These are phyloP conservation scores for Arrhopalites spinosus DNA, from an alignment of 2,888 invertebrate genomes.

Conservation along the genomic window DNA sequence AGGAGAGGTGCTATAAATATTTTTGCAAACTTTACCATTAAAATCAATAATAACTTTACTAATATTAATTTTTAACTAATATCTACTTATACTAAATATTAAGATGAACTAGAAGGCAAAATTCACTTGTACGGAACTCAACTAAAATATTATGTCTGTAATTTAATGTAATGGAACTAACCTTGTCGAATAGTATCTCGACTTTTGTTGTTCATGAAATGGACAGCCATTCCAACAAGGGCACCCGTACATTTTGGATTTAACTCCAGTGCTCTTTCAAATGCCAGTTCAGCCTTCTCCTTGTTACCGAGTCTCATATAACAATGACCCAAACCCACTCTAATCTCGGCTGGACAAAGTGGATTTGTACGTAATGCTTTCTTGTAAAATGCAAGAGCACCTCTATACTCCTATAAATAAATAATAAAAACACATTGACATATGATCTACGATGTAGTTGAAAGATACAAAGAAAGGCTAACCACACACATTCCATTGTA, in stretches of 20 bases:
- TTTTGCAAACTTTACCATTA: too few species aligned
- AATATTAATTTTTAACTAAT: too few species aligned
- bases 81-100: too few species aligned
- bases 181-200: slow-evolving; percentile 89
- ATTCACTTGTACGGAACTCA: too few species aligned
- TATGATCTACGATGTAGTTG: background rate
- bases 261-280: slow-evolving; percentile 90
- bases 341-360: slow-evolving; percentile 92
- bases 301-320: slow-evolving; percentile 94
- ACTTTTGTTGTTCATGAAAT: slow-evolving; percentile 90
- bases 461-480: too few species aligned
- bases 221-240: slow-evolving; percentile 89
- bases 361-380: slow-evolving; percentile 96
- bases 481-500: background rate
- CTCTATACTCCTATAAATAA: slow-evolving; percentile 73
- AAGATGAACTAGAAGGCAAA: too few species aligned
- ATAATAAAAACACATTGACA: slow-evolving; percentile 9
- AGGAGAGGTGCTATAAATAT: too few species aligned
- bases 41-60: too few species aligned
- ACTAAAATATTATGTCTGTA: too few species aligned
- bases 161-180: too few species aligned
- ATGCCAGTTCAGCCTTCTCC: slow-evolving; percentile 94
- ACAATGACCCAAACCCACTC: slow-evolving; percentile 98
- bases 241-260: slow-evolving; percentile 96
- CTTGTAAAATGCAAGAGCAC: slow-evolving; percentile 95